These are phyloP conservation scores for Gortyna flavago DNA, from an alignment of 2,888 invertebrate species.

Conservation along the genomic window DNA sequence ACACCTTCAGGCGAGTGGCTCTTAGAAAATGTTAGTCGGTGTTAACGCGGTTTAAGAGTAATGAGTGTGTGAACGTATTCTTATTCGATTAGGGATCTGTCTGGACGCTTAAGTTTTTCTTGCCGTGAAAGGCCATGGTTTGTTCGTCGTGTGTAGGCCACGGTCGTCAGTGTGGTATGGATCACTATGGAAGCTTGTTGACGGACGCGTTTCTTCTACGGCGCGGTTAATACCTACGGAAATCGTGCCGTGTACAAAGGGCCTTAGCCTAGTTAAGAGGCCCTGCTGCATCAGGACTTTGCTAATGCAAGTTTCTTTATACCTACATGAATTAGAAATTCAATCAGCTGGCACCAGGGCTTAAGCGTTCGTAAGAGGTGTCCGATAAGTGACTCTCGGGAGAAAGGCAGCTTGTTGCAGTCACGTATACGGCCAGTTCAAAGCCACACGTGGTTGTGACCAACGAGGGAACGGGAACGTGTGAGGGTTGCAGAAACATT, in stretches of 20 bases:
- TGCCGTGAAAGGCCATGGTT: too few relatives aligned
- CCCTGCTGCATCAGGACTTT: too few relatives aligned
- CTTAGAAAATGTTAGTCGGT: slow-evolving; percentile 34
- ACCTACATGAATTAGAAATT: background rate
- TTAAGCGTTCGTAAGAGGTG: background rate
- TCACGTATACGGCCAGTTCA: background rate
- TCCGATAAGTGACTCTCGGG: background rate
- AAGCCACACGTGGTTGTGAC: background rate
- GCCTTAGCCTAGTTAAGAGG: too few relatives aligned
- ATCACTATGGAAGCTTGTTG: too few relatives aligned
- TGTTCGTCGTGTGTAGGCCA: too few relatives aligned
- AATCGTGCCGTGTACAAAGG: too few relatives aligned
- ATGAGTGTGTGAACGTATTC: slow-evolving; percentile 14
- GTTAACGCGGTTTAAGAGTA: slow-evolving; percentile 14
- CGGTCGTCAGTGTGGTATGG: too few relatives aligned
- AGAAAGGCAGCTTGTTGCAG: background rate
- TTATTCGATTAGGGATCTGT: background rate
- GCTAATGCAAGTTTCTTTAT: too few relatives aligned
- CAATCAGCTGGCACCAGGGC: background rate
- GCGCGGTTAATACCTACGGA: too few relatives aligned
- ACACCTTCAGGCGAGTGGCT: slow-evolving; percentile 35
- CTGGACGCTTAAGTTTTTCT: background rate
- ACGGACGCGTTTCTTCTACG: background rate
- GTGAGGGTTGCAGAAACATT: background rate
- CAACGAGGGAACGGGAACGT: too few relatives aligned